Conservation (phyloP, 2,888 invertebrate species). For the Pristionchus exspectatus region DNA sequence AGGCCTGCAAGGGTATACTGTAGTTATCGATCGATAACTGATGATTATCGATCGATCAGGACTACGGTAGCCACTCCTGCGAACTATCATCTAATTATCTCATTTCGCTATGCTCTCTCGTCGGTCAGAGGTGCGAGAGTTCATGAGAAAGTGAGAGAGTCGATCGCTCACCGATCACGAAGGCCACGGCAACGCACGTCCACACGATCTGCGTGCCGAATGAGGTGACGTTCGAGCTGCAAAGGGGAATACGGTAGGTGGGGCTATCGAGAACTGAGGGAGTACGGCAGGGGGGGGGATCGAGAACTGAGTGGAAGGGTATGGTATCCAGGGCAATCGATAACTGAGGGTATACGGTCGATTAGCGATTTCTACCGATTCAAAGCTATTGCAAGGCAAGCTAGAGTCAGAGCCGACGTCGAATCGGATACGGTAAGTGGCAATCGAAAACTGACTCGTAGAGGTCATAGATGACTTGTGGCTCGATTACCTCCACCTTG, state of each 20-base stretch:
- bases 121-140: no score
- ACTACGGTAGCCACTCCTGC: no score
- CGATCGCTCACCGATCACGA: background rate
- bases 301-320: background rate
- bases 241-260: background rate
- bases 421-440: background rate
- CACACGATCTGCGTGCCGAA: background rate
- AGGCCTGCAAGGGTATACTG: slow-evolving; percentile 13
- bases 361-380: background rate
- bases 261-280: background rate
- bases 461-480: slow-evolving; percentile 16
- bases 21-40: background rate
- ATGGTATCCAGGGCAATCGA: background rate
- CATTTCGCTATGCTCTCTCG: no score
- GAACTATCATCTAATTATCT: no score
- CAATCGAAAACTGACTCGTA: background rate
- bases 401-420: background rate
- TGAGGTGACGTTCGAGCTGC: background rate
- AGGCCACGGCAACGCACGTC: slow-evolving; percentile 10
- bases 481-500: background rate
- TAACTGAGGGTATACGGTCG: background rate
- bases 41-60: no score
- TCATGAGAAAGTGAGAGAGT: background rate
- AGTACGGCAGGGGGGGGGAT: no score
- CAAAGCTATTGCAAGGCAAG: no score